Conservation (phyloP, 2,888 invertebrate genomes). For the Seladonia tumulorum region DNA sequence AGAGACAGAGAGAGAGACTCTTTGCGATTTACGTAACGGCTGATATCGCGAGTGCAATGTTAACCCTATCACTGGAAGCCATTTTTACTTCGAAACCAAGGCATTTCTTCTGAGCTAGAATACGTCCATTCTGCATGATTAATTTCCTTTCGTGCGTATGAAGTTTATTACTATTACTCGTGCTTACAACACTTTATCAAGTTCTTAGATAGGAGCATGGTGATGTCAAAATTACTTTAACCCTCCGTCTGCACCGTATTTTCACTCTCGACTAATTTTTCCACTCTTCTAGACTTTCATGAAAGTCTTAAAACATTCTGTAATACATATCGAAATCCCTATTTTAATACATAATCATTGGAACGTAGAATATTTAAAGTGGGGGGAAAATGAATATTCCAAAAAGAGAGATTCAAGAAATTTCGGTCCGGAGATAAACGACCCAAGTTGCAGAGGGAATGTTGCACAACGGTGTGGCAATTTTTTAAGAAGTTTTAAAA, state of each 20-base stretch:
- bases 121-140: background rate
- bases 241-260: background rate
- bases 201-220: background rate
- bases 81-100: background rate
- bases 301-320: too few species aligned
- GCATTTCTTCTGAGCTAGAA: background rate
- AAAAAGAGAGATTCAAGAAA: background rate
- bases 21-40: background rate
- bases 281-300: too few species aligned
- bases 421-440: background rate
- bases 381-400: background rate
- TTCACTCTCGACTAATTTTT: too few species aligned
- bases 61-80: background rate
- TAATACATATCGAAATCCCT: too few species aligned
- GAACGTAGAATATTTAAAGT: too few species aligned
- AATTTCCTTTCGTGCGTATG: background rate
- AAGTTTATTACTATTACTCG: background rate
- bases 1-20: background rate
- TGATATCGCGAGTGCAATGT: constrained; percentile 18
- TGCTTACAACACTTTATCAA: background rate
- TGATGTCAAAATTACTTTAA: background rate
- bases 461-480: too few species aligned
- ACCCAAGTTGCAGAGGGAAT: background rate
- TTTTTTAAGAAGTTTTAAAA: too few species aligned
- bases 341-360: too few species aligned